These are phyloP conservation scores for Montipora cactus DNA, from an alignment of 64 coral and sea anemone genomes.

Conservation along the genomic window DNA sequence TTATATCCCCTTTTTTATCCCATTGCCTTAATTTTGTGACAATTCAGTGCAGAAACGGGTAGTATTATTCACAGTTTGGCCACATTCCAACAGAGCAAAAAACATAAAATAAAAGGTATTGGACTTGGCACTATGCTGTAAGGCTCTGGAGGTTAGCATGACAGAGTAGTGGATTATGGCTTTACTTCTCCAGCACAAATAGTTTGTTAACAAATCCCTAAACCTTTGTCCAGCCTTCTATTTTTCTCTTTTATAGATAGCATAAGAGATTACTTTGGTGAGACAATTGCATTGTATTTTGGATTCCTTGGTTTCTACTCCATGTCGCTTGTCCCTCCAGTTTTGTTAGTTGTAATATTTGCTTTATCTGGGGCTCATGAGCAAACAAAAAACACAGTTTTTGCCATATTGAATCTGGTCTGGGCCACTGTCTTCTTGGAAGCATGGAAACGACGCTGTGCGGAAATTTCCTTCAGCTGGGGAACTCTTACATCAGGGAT, in stretches of 20 bases:
- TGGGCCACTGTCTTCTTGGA: constrained; percentile 97
- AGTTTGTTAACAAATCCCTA: no score
- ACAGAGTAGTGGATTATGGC: no score
- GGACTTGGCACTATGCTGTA: no score
- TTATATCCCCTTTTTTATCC: no score
- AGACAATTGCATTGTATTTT: constrained; percentile 96
- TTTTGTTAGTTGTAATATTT: constrained; percentile 86
- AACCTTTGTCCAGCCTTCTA: background rate
- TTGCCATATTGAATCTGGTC: constrained; percentile 86
- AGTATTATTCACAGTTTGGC: no score
- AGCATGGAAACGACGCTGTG: constrained; percentile 93
- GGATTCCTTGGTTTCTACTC: constrained; percentile 95
- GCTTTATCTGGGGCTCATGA: constrained; percentile 81
- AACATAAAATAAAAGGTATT: no score
- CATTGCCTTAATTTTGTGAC: no score
- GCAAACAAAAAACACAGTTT: constrained; percentile 91
- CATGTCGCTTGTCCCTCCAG: constrained; percentile 74
- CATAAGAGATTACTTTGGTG: constrained; percentile 96
- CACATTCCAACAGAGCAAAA: no score
- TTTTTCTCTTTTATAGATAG: constrained; percentile 70
- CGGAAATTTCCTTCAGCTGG: constrained; percentile 89
- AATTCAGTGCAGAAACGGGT: no score
- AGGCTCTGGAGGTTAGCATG: no score
- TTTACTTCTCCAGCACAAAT: no score
- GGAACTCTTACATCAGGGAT: constrained; percentile 84